Evolutionary conservation across 2,113 vertebrate species (phyloP).

Genomic region (Callaeas wilsoni): DNA sequence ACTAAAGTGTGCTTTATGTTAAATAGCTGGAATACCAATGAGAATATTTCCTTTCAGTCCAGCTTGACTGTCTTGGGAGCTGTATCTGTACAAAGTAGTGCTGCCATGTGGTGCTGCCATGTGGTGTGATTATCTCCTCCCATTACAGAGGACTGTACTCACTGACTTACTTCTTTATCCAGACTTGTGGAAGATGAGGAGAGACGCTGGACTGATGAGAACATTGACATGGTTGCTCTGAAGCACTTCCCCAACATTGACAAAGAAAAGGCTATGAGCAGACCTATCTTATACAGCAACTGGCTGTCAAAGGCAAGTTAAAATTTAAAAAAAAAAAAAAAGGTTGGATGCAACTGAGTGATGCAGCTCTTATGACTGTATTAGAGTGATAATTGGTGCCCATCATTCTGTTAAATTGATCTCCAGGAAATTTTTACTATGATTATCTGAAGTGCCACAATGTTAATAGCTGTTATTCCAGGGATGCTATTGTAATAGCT

Average conservation of each 20-base stretch:
- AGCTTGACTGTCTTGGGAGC: neutral
- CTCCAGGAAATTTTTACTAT: neutral
- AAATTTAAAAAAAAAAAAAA: neutral
- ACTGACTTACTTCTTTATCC: neutral
- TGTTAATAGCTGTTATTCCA: neutral
- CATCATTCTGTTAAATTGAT: neutral
- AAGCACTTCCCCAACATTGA: conserved; percentile 99
- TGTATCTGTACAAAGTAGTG: neutral
- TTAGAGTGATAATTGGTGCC: fast-evolving
- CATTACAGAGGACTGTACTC: neutral
- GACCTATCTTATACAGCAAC: conserved; percentile 98
- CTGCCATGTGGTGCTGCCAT: neutral
- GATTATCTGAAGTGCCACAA: neutral
- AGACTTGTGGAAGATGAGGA: conserved; percentile 97
- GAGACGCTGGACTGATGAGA: conserved; percentile 97
- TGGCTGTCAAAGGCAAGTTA: conserved; percentile 93
- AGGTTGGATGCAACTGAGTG: neutral
- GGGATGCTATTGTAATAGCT: neutral
- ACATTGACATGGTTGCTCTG: conserved; percentile 91
- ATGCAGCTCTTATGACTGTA: neutral
- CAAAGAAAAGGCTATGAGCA: conserved; percentile 88
- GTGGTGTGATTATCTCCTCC: neutral
- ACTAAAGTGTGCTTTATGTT: neutral
- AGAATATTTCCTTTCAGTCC: neutral
- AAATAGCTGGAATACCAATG: neutral